Evolutionary conservation across 2,888 invertebrate species (phyloP).

Genomic region (Leptura quadrifasciata): DNA sequence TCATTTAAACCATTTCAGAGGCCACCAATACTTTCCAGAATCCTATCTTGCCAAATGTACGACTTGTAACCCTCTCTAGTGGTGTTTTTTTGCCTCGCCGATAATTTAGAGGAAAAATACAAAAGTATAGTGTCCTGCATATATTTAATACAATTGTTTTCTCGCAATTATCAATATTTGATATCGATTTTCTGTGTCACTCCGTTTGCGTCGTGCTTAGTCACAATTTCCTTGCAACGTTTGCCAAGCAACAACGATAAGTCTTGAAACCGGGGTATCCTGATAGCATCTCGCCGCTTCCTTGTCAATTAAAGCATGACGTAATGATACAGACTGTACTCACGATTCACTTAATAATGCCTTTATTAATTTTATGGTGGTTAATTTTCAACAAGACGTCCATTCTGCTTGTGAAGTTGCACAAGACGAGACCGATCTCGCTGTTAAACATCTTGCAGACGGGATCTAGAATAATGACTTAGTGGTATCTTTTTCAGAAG

Average conservation of each 20-base stretch:
- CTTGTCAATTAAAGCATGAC: not conserved
- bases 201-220: too few relatives aligned
- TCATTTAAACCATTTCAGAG: too few relatives aligned
- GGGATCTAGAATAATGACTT: not conserved
- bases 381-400: not conserved
- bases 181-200: too few relatives aligned
- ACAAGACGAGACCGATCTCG: not conserved
- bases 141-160: too few relatives aligned
- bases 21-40: too few relatives aligned
- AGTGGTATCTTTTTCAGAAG: not conserved
- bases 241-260: not conserved
- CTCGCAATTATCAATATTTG: too few relatives aligned
- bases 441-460: not conserved
- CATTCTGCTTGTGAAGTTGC: not conserved
- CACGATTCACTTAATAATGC: conserved; percentile 1
- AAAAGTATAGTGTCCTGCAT: too few relatives aligned
- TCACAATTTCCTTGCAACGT: too few relatives aligned
- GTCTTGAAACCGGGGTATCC: not conserved
- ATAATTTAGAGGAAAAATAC: too few relatives aligned
- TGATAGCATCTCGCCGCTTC: conserved; percentile 2
- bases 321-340: not conserved
- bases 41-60: too few relatives aligned
- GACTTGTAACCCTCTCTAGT: too few relatives aligned
- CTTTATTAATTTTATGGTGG: conserved; percentile 7
- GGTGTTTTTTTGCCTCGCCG: too few relatives aligned